Base-by-base conservation (phyloP, 2,797 vertebrate genomes). In the Hippopotamyrus pictus region DNA sequence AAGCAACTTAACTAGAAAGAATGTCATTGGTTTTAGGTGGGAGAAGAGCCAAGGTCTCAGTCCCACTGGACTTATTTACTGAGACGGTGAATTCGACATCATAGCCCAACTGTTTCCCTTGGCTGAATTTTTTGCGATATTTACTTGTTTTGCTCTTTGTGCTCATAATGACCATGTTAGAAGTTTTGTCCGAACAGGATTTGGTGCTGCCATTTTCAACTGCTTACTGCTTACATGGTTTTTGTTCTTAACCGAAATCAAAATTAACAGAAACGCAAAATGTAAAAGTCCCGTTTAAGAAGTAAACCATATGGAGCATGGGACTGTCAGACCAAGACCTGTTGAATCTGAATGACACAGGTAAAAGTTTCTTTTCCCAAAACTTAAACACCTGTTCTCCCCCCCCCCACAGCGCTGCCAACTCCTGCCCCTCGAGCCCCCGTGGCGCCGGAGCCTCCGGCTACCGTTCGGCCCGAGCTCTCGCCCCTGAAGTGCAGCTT, bases 371-470 rank as follows among this genome's bases (percentile, higher is more conserved):
- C 19, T 79, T 44, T 19, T 46, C 73, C 73, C 7, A 79, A 79
- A 41, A 41, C 73, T 7, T 29, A 29, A 48, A 25, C 83, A 51
- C 5, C 46, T 51, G 22, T 50, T 29, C 5, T 5, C 37, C 8
- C 11, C 69, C 37, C 86, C 29, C 17, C 86, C 25, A 79, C 96
- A 99, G 98, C 89, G 98, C 98, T 94, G 98, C 98, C 91, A 99
- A 99, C 96, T 99, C 98, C 62, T 99, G 98, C 94, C 98, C 98
- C 62, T 99, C 98, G 91, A 99, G 98, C 92, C 98, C 98, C n/a
- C 96, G 97, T 57, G 98, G 98, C 2, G 98, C 97, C 0, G 98
- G 98, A 86, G 97, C 97, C 25, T 99, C 98, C 6, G 97, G 98
- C 91, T 99, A 98, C 96, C 97, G 97, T 94, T 94, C 98, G 95